These are phyloP conservation scores for Zaprionus obscuricornis DNA, from an alignment of 2,888 invertebrate genomes.

Conservation along the genomic window DNA sequence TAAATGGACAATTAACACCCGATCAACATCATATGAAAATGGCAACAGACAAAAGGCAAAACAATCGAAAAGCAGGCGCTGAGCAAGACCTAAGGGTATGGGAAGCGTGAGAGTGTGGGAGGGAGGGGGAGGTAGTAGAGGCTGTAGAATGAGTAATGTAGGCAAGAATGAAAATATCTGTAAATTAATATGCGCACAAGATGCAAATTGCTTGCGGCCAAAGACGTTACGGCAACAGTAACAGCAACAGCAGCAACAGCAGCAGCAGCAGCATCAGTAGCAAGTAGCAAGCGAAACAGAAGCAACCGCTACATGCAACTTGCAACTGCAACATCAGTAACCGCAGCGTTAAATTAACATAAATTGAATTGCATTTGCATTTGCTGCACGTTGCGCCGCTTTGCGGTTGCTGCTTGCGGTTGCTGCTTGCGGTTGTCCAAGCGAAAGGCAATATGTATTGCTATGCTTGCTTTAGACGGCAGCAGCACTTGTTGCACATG, in stretches of 20 bases:
- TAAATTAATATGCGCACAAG: conserved; percentile 79
- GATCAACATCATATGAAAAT: conserved; percentile 43
- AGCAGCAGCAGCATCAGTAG: conserved; percentile 29
- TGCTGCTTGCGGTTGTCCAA: conserved; percentile 36
- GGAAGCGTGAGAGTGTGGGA: too few relatives aligned
- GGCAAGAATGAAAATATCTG: conserved; percentile 73
- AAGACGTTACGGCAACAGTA: conserved; percentile 60
- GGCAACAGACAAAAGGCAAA: conserved; percentile 35
- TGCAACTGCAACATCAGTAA: conserved; percentile 41
- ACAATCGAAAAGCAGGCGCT: conserved; percentile 31
- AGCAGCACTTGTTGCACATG: conserved; percentile 46
- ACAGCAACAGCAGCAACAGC: conserved; percentile 19
- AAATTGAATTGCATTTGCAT: conserved; percentile 83
- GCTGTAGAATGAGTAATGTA: conserved; percentile 64
- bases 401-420: conserved; percentile 60
- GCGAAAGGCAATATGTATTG: conserved; percentile 41
- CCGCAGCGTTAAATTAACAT: conserved; percentile 79
- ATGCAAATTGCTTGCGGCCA: conserved; percentile 76
- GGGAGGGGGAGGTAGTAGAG: neutral
- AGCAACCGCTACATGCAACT: conserved; percentile 33
- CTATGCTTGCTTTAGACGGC: conserved; percentile 45
- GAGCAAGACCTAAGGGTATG: too few relatives aligned
- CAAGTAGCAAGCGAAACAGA: conserved; percentile 33
- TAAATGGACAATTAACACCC: conserved; percentile 81
- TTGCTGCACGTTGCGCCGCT: conserved; percentile 73